phyloP scores from a whole-genome alignment of 2,797 vertebrate species.

The Pristis pectinata region DNA sequence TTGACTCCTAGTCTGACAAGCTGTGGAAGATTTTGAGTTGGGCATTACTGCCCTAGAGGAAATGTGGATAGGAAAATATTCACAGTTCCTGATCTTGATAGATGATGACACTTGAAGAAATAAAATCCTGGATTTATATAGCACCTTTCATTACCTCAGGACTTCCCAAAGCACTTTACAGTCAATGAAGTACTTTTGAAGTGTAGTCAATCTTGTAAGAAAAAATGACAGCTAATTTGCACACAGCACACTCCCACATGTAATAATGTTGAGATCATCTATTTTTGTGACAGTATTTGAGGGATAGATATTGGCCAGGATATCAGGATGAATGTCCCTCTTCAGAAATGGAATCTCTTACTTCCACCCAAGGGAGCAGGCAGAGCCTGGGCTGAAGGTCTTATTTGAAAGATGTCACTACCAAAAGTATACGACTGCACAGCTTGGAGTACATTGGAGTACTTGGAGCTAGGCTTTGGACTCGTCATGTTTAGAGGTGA shows the following conservation, averaged over 20 bases:
- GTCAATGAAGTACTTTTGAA: constrained; percentile 1
- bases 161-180: not conserved
- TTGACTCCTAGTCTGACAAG: not conserved
- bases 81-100: not conserved
- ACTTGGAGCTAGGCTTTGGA: too few species aligned
- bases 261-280: not conserved
- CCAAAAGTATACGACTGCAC: too few species aligned
- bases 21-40: not conserved
- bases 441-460: not conserved
- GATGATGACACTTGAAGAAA: not conserved
- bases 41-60: not conserved
- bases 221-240: not conserved
- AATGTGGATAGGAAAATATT: not conserved
- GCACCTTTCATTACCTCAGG: not conserved
- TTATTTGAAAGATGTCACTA: not conserved
- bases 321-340: too few species aligned
- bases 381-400: not conserved
- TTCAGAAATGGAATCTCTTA: not conserved
- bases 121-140: not conserved
- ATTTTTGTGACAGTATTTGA: not conserved
- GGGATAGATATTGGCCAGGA: not conserved
- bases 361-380: not conserved
- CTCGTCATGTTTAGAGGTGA: not conserved
- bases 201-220: not conserved
- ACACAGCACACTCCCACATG: not conserved